Percentiles rank a stretch among this genome's conserved stretches.
Conservation (phyloP, 2,888 invertebrate species). For the Scrobipalpa atriplicella region DNA sequence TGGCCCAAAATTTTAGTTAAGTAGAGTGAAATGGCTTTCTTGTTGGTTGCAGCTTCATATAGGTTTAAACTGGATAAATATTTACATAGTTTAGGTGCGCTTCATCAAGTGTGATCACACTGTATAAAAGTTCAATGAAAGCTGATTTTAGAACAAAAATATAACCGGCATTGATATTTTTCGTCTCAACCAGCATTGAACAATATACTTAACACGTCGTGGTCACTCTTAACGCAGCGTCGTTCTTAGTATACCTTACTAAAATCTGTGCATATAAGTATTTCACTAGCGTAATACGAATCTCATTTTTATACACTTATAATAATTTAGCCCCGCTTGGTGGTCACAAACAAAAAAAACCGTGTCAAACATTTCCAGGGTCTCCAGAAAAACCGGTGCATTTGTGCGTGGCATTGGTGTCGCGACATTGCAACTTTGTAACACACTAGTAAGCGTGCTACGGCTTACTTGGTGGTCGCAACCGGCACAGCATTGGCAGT, state of each 20-base stretch:
- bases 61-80: no score
- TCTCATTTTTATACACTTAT: conserved; percentile 20
- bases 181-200: no score
- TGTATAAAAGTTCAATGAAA: no score
- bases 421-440: conserved; percentile 13
- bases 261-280: conserved; percentile 14
- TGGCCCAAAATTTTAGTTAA: no score
- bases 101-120: no score
- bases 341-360: neutral
- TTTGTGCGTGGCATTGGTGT: conserved; percentile 7
- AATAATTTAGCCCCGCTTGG: neutral
- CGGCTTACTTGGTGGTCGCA: conserved; percentile 80
- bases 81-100: no score
- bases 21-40: neutral
- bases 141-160: no score
- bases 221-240: no score
- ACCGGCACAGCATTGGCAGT: conserved; percentile 77
- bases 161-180: no score
- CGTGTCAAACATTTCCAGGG: neutral
- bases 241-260: no score
- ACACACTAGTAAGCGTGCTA: conserved; percentile 50
- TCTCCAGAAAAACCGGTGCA: conserved; percentile 10
- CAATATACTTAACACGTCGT: no score
- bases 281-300: conserved; percentile 21
- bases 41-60: neutral